phyloP scores from a whole-genome alignment of 2,113 vertebrate genomes.

The Sylvietta virens region DNA sequence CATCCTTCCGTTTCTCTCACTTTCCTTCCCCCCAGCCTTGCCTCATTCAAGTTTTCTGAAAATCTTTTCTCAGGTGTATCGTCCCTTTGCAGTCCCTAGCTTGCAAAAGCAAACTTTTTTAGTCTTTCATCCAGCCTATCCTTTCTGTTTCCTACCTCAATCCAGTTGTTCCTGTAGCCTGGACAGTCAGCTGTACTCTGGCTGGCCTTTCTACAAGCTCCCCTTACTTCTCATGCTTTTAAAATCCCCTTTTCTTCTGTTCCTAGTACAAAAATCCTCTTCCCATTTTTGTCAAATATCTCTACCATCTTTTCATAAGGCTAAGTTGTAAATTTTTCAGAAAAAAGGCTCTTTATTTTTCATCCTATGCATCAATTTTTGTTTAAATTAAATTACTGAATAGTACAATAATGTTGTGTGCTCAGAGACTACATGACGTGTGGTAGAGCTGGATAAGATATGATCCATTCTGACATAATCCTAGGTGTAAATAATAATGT shows the following conservation, averaged over 20 bases:
- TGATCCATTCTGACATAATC: neutral
- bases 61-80: neutral
- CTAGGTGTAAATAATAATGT: constrained; percentile 3
- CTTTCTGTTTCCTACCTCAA: neutral
- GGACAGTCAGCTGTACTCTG: neutral
- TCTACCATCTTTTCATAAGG: neutral
- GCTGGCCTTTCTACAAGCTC: neutral
- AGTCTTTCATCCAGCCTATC: neutral
- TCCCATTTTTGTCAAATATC: neutral
- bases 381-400: constrained; percentile 12
- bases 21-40: neutral
- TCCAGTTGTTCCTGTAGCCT: neutral
- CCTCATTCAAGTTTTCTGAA: neutral
- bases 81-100: neutral
- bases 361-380: neutral
- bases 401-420: neutral
- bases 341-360: neutral
- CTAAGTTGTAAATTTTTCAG: neutral
- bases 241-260: neutral
- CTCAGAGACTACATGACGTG: neutral
- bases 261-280: neutral
- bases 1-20: neutral
- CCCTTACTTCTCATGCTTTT: neutral
- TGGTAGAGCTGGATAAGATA: neutral
- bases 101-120: neutral